A percentile compares a stretch with the other conserved stretches of the same genome.
Conservation (phyloP, 2,888 invertebrate genomes). For the Microchrysa polita region DNA sequence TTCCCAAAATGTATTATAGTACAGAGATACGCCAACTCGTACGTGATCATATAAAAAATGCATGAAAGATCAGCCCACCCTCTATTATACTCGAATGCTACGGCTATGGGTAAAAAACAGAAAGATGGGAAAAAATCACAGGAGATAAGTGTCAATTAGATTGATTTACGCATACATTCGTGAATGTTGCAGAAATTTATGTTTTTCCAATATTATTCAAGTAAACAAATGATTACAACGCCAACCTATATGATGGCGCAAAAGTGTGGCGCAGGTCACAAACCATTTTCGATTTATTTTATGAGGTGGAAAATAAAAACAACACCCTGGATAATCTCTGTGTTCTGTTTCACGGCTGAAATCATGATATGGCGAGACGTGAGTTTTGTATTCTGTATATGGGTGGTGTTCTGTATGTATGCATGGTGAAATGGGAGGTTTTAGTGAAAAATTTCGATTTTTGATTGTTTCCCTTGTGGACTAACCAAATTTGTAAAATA, state of each 20-base stretch:
- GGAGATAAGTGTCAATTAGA: slow-evolving; percentile 43
- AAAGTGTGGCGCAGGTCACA: slow-evolving; percentile 30
- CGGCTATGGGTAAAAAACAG: no score
- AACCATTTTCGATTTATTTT: slow-evolving; percentile 34
- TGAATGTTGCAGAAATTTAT: slow-evolving; percentile 35
- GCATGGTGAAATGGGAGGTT: no score
- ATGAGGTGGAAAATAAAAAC: slow-evolving; percentile 32
- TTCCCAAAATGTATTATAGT: neutral
- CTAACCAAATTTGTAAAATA: no score
- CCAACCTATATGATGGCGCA: no score
- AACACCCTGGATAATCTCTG: neutral
- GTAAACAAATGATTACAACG: slow-evolving; percentile 36
- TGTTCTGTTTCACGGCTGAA: neutral
- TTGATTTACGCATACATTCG: slow-evolving; percentile 38
- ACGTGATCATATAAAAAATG: slow-evolving; percentile 20
- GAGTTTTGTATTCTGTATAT: no score
- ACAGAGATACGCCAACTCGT: neutral
- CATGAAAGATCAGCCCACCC: slow-evolving; percentile 28
- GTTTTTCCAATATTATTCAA: slow-evolving; percentile 39
- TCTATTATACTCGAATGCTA: no score
- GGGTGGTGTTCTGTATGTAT: no score
- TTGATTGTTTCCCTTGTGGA: no score
- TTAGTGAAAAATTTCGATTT: no score
- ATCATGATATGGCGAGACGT: no score
- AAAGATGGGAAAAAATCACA: slow-evolving; percentile 31